These are phyloP conservation scores for Sarcophaga carnaria DNA, from an alignment of 2,888 invertebrate species.

Conservation along the genomic window DNA sequence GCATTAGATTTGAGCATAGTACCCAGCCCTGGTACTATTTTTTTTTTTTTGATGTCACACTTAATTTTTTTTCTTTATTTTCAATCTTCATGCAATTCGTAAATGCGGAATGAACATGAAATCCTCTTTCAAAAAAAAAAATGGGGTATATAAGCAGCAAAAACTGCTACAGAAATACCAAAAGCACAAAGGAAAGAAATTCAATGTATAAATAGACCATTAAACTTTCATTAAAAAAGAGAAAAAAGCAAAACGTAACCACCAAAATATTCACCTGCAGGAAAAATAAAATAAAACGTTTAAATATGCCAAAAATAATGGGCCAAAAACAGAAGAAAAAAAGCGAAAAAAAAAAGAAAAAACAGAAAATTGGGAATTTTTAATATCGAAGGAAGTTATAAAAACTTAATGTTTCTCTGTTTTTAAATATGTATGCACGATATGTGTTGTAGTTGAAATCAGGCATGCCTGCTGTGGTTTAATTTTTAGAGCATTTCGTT, in stretches of 20 bases:
- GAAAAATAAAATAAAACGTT: conserved; percentile 14
- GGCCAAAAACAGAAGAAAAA: no score
- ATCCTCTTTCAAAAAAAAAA: not conserved
- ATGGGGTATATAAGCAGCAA: not conserved
- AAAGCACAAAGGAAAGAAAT: conserved; percentile 22
- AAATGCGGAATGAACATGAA: conserved; percentile 61
- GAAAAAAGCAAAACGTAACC: not conserved
- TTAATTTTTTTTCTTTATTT: conserved; percentile 53
- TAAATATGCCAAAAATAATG: not conserved
- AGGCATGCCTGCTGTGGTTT: no score
- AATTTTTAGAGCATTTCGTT: no score
- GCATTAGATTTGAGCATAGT: conserved; percentile 50
- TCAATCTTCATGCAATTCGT: conserved; percentile 63
- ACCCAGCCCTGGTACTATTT: not conserved
- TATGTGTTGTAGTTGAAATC: no score
- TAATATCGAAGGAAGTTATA: conserved; percentile 52
- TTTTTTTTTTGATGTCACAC: conserved; percentile 28
- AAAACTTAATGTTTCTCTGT: conserved; percentile 60
- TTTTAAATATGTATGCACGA: no score
- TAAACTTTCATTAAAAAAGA: conserved; percentile 24
- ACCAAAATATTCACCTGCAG: conserved; percentile 44
- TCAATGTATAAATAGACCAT: conserved; percentile 43
- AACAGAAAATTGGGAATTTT: conserved; percentile 5
- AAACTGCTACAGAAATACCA: not conserved
- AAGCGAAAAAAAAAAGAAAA: no score